Evolutionary conservation across 2,888 invertebrate species (phyloP).

Genomic region (Cerceris rybyensis): DNA sequence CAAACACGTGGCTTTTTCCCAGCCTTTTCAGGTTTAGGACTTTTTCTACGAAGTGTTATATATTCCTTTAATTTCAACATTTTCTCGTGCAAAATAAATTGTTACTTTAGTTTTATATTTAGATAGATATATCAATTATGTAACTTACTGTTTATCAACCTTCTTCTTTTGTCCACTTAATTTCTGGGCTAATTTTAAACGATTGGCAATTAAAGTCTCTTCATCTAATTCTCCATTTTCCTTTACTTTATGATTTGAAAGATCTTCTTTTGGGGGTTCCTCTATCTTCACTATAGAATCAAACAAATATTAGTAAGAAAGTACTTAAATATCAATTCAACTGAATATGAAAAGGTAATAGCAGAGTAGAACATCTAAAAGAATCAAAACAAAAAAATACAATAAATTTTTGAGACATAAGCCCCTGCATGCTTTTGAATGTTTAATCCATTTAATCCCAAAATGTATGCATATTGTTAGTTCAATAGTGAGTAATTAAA

Average conservation of each 20-base stretch:
- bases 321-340: background rate
- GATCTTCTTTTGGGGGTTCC: slow-evolving; percentile 79
- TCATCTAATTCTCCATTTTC: slow-evolving; percentile 83
- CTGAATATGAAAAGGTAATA: background rate
- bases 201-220: slow-evolving; percentile 88
- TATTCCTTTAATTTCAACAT: slow-evolving; percentile 1
- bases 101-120: background rate
- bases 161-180: slow-evolving; percentile 86
- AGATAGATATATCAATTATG: background rate
- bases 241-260: slow-evolving; percentile 81
- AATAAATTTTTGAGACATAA: background rate
- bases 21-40: slow-evolving; percentile 85
- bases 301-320: slow-evolving; percentile 3
- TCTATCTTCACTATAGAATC: slow-evolving; percentile 70
- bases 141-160: slow-evolving; percentile 84
- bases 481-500: background rate
- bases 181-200: slow-evolving; percentile 91
- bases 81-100: background rate
- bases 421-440: background rate
- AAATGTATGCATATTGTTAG: slow-evolving; percentile 19
- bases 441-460: background rate
- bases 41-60: slow-evolving; percentile 81
- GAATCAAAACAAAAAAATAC: background rate
- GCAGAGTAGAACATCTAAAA: background rate
- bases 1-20: slow-evolving; percentile 95